phyloP scores from a whole-genome alignment of 2,113 vertebrate genomes.

The Ailuropoda melanoleuca region DNA sequence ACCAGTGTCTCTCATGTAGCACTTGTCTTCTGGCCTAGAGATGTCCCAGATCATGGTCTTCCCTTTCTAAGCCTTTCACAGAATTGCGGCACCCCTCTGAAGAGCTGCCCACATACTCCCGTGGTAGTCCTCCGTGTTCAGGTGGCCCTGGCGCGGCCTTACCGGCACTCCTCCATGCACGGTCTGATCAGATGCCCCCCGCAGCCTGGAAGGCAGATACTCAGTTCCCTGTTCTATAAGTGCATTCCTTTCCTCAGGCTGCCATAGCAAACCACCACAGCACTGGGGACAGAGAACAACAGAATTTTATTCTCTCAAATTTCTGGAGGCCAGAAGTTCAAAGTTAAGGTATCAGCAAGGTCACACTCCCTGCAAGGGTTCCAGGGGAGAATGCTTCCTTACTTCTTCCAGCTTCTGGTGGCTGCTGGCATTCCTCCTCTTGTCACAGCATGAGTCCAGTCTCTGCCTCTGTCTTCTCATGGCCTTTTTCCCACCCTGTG shows the following conservation, averaged over 20 bases:
- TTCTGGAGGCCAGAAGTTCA: not conserved
- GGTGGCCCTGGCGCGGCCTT: not conserved
- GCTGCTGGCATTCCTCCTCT: not conserved
- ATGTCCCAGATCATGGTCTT: not conserved
- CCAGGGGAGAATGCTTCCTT: too few species aligned
- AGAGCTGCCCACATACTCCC: not conserved
- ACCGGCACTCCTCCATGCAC: not conserved
- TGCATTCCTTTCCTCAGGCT: not conserved
- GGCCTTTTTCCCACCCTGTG: not conserved
- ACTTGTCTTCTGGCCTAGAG: not conserved
- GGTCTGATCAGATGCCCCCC: not conserved
- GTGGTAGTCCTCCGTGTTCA: accelerated
- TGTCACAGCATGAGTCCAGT: not conserved
- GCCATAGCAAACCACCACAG: not conserved
- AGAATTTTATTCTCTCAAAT: not conserved
- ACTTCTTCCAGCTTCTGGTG: not conserved
- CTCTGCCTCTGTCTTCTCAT: not conserved
- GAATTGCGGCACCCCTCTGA: not conserved
- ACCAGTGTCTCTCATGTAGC: not conserved
- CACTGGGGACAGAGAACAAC: not conserved
- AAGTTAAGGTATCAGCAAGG: not conserved
- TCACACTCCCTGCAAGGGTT: not conserved
- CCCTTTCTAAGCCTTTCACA: not conserved
- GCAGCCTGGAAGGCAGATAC: not conserved
- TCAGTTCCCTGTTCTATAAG: not conserved